Base-by-base conservation (phyloP, 2,113 vertebrate species). In the Bothrops jararaca region DNA sequence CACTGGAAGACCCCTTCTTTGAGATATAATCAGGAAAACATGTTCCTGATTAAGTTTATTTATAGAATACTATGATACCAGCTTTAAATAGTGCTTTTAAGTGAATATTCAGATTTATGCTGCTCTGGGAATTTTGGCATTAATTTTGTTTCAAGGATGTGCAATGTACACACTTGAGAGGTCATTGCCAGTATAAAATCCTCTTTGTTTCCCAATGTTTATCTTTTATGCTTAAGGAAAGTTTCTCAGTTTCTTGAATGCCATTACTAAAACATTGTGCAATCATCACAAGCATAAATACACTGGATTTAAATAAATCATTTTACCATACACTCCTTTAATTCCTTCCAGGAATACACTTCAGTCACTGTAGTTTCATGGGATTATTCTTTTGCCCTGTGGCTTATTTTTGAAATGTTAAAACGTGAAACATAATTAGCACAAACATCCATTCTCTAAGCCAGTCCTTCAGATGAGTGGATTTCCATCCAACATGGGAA, bases 351-450 rank as follows among this genome's bases (percentile, higher is more conserved):
- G 64, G 58, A 95, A 90, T 92, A 57, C 5, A 86, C 90, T n/a
- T 22, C 89, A 95, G 93, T 3, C n/a, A 92, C 53, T 0, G 0
- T 89, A 95, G 94, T 92, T 95, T 95, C 53, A 94, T 3, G 89
- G 87, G 93, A 80, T 90, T 39, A 54, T 96, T 93, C 85, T 4
- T 12, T 94, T 96, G 89, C 22, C 90, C 48, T 20, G 39, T 96
- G 93, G 91, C 93, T 95, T 95, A 89, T 94, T 96, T 96, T 95
- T 93, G 85, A 93, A 94, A 64, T 0, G 3, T 90, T 95, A 89
- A 95, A 94, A 88, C 94, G 85, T 95, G 95, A 93, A 96, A 92
- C 57, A 93, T 50, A 94, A 95, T 96, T 96, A 95, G 88, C 80
- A 80, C 90, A 95, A 95, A 8, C 23, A 54, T 93, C 23, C 56